Base-by-base conservation (phyloP, 2,888 invertebrate species). In the Pseudanteris insignis region DNA sequence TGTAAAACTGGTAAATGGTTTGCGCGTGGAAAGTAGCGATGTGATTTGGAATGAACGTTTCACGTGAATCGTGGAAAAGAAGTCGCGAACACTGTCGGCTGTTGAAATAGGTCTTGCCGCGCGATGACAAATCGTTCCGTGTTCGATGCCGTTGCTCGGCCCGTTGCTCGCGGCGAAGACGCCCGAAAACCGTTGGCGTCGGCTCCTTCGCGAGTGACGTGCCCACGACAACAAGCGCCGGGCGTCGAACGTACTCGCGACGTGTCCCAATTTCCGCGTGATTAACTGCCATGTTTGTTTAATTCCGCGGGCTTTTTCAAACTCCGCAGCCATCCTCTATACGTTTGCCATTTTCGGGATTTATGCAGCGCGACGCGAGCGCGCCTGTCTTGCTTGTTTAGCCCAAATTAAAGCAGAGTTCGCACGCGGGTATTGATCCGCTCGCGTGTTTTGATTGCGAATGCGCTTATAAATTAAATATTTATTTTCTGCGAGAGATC, bases 241-340 rank as follows among this genome's bases (percentile, higher is more conserved):
- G 7, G 11, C 41, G 15, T 25, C 29, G 29, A 26, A 15, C 15
- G 21, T 1, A 11, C 4, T 5, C 37, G 10, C 34, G 13, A 2
- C n/a, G 13, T 44, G 53, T 53, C 38, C 53, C 32, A 44, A 53
- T 44, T 53, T 38, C 28, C 21, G 21, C 33, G 46, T 46, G 54
- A 54, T 54, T 46, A 54, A 54, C 46, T 37, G 29, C 46, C 26
- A 40, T 54, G 46, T 54, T 54, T 54, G 54, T 54, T 46, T 54
- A 54, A 54, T 54, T 44, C 37, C 32, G 13, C 18, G 18, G 7
- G 14, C 30, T 14, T 30, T 53, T 43, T 14, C 37, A 40, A 36
- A 26, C 12, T 18, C 29, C 38, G 29, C 26, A 2, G 29, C 8
- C 15, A 43, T 12, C 24, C 46, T 54, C 38, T 54, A 28, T 28